phyloP scores from a whole-genome alignment of 92 coral and sea anemone species.

The Palythoa caribaeorum region DNA sequence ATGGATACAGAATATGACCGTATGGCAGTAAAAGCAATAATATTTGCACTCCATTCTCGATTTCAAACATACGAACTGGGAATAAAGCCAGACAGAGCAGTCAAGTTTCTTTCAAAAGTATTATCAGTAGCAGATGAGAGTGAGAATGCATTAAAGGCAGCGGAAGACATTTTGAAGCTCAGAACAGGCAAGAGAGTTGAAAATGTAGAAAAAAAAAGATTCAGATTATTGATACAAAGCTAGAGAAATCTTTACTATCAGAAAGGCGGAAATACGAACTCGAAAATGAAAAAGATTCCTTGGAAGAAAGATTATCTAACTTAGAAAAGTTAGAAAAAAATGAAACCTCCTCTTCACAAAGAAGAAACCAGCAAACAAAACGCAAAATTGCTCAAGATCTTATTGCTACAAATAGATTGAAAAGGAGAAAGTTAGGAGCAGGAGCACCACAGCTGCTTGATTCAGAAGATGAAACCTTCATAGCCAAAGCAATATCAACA shows the following conservation, averaged over 20 bases:
- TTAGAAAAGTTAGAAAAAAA: slow-evolving; percentile 62
- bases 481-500: slow-evolving; percentile 68
- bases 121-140: slow-evolving; percentile 67
- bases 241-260: slow-evolving; percentile 67
- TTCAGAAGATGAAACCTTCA: slow-evolving; percentile 71
- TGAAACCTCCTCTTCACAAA: slow-evolving; percentile 57
- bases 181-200: slow-evolving; percentile 59
- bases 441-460: slow-evolving; percentile 65
- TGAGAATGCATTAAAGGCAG: slow-evolving; percentile 71
- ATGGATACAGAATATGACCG: slow-evolving; percentile 67
- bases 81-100: slow-evolving; percentile 71
- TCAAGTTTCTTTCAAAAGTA: slow-evolving; percentile 68
- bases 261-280: slow-evolving; percentile 65
- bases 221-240: slow-evolving; percentile 55
- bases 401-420: slow-evolving; percentile 44
- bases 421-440: slow-evolving; percentile 66
- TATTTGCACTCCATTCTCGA: slow-evolving; percentile 66
- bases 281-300: slow-evolving; percentile 64
- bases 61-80: slow-evolving; percentile 71
- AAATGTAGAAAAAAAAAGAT: slow-evolving; percentile 64
- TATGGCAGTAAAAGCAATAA: slow-evolving; percentile 68
- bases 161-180: slow-evolving; percentile 67
- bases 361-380: slow-evolving; percentile 64
- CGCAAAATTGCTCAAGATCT: slow-evolving; percentile 55
- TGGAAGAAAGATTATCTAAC: slow-evolving; percentile 57